Conservation (phyloP, 2,888 invertebrate genomes). For the Amiota communis region DNA sequence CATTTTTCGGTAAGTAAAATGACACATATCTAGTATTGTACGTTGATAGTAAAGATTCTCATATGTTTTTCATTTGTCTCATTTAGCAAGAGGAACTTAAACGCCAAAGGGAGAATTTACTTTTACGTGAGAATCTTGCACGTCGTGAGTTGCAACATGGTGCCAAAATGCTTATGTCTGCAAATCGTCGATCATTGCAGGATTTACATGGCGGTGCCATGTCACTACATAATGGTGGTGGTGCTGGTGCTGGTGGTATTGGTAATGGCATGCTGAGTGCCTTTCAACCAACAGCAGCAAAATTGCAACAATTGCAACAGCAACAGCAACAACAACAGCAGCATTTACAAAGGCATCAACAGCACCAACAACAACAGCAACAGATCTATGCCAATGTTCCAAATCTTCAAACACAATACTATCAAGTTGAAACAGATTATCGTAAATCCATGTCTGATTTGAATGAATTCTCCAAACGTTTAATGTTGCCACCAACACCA, state of each 20-base stretch:
- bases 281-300: constrained; percentile 48
- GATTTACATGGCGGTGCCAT: constrained; percentile 74
- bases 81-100: constrained; percentile 83
- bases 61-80: not conserved
- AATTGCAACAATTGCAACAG: constrained; percentile 48
- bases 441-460: constrained; percentile 77
- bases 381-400: constrained; percentile 65
- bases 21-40: not conserved
- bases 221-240: constrained; percentile 48
- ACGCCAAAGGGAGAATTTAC: constrained; percentile 82
- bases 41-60: too few relatives aligned
- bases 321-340: constrained; percentile 53
- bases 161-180: constrained; percentile 72
- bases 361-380: constrained; percentile 40
- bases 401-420: constrained; percentile 63
- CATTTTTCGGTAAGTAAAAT: constrained; percentile 73
- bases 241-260: constrained; percentile 36
- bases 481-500: constrained; percentile 74
- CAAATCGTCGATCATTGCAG: constrained; percentile 78
- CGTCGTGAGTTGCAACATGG: constrained; percentile 74
- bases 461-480: constrained; percentile 73
- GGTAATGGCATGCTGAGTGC: constrained; percentile 55
- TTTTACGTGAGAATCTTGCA: constrained; percentile 79
- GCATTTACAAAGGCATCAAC: constrained; percentile 48
- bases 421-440: constrained; percentile 74